Evolutionary conservation across 1,140 invertebrate genomes (phyloP).

Genomic region (Thalassaphorura encarpata): DNA sequence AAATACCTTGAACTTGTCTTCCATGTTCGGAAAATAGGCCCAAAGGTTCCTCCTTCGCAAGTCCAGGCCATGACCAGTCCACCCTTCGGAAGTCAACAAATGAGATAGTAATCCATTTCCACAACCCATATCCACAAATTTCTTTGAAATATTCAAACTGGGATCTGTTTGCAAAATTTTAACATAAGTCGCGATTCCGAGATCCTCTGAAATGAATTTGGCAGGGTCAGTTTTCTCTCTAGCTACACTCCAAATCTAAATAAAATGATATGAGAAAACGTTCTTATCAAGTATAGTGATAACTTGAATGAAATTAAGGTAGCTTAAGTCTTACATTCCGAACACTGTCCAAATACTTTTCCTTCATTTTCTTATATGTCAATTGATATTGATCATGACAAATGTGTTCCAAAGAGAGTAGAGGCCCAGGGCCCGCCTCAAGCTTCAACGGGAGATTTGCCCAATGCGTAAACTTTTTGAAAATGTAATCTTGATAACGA

Average conservation of each 20-base stretch:
- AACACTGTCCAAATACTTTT: not conserved
- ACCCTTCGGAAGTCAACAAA: conserved; percentile 73
- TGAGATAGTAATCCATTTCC: conserved; percentile 88
- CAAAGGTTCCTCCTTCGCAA: conserved; percentile 81
- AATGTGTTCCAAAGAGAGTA: not conserved
- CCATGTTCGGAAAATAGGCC: conserved; percentile 42
- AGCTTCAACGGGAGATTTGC: no score
- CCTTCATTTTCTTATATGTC: conserved; percentile 3
- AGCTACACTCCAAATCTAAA: conserved; percentile 52
- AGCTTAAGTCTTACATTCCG: conserved; percentile 2
- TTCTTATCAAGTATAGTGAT: not conserved
- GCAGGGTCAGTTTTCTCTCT: conserved; percentile 77
- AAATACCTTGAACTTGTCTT: not conserved
- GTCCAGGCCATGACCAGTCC: conserved; percentile 80
- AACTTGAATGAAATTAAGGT: not conserved
- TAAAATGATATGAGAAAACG: not conserved
- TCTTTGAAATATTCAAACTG: not conserved
- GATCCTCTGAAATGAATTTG: conserved; percentile 95
- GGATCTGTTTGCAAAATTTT: conserved; percentile 51
- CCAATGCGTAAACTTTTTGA: no score
- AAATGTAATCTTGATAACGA: not conserved
- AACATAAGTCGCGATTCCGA: conserved; percentile 88
- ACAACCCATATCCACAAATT: conserved; percentile 27
- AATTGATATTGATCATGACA: not conserved
- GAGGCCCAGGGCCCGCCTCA: not conserved